Base-by-base conservation (phyloP, 2,113 vertebrate species). In the Macquaria ambigua region DNA sequence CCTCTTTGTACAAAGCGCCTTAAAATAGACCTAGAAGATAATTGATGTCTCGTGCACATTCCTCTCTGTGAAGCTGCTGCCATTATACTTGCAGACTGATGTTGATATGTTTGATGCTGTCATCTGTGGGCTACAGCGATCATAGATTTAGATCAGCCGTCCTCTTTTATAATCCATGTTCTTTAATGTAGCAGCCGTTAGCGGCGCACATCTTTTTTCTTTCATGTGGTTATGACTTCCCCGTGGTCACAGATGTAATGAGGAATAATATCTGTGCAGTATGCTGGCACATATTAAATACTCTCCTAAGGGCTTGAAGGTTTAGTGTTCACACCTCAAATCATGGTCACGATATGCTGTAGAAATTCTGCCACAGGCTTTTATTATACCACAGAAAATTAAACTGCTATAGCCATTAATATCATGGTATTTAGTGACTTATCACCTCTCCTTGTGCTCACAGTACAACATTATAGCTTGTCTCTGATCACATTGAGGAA, bases 121-220 rank as follows among this genome's bases (percentile, higher is more conserved):
- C 89, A 68, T 86, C 83, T 63, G 31, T 67, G 79, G 53, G 52
- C 81, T 77, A 21, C 61, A 39, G 37, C 4, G 25, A 16, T 89
- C 90, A 91, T 87, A 82, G 92, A 92, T 93, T 87, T 48, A 84
- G 88, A 91, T 93, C 79, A 88, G 78, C 75, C 14, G 0, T 77
- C 74, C 14, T 79, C 79, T 72, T 85, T 79, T 68, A 76, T 73
- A 82, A 83, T 87, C 85, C 31, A 1, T 83, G 74, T 80, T 88
- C 77, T 88, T 85, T 82, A 84, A 87, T 85, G 83, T 63, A 43
- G 85, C 71, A 74, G 70, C 81, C 71, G 6, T 83, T 71, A 71
- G 87, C n/a, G 1, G 0, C 8, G 9, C 63, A 68, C 66, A 12
- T 64, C 48, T 63, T 67, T 58, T 59, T 23, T 41, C 66, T 80